Percentiles rank a stretch among this genome's conserved stretches.
These are phyloP conservation scores for Nomia melanderi DNA, from an alignment of 1,140 invertebrate species.

Conservation along the genomic window DNA sequence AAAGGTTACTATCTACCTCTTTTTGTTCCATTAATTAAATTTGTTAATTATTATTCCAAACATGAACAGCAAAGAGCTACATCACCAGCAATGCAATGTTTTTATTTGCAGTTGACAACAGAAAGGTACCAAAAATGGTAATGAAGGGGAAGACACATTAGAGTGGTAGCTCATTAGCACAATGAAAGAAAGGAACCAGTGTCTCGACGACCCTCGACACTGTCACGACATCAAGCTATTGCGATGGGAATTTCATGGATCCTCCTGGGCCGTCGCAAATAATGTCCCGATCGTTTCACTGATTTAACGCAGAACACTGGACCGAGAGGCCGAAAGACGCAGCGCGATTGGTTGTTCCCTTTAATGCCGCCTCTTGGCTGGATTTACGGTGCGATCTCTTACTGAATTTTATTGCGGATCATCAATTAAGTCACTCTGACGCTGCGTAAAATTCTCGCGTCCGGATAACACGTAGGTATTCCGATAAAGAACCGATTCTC, in stretches of 20 bases:
- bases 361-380: conserved; percentile 46
- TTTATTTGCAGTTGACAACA: neutral
- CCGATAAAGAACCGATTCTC: too few relatives aligned
- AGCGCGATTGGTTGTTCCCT: conserved; percentile 59
- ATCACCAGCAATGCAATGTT: too few relatives aligned
- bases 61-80: too few relatives aligned
- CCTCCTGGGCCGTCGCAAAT: conserved; percentile 60
- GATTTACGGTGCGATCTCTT: conserved; percentile 30
- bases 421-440: neutral
- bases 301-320: conserved; percentile 54
- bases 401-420: neutral
- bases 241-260: conserved; percentile 68
- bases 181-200: conserved; percentile 61
- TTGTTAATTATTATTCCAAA: too few relatives aligned
- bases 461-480: too few relatives aligned
- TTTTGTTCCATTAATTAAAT: too few relatives aligned
- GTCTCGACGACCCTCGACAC: conserved; percentile 55
- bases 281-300: conserved; percentile 63
- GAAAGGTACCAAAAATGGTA: conserved; percentile 1
- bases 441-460: neutral
- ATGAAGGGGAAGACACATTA: conserved; percentile 36
- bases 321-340: conserved; percentile 13
- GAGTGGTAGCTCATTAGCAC: conserved; percentile 61
- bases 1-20: too few relatives aligned
- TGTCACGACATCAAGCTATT: conserved; percentile 61